These are phyloP conservation scores for Brachypalpus laphriformis DNA, from an alignment of 2,888 invertebrate species.

Conservation along the genomic window DNA sequence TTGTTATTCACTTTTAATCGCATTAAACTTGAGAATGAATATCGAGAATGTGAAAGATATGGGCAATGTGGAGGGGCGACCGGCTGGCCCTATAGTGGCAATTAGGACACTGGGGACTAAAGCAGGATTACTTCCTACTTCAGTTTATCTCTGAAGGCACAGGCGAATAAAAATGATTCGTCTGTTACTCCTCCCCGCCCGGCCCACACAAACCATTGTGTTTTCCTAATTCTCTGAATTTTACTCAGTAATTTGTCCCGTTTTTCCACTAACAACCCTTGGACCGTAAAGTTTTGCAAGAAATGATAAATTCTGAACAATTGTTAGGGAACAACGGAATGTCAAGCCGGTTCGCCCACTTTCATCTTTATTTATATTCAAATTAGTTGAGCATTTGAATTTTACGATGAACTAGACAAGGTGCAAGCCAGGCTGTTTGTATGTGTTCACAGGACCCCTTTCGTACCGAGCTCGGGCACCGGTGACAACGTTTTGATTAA, in stretches of 20 bases:
- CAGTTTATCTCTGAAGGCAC: not conserved
- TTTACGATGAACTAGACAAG: constrained; percentile 50
- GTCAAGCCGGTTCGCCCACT: constrained; percentile 40
- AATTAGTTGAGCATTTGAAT: constrained; percentile 67
- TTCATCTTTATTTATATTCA: constrained; percentile 67
- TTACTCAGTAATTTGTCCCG: constrained; percentile 44
- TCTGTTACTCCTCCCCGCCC: not conserved
- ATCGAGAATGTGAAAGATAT: constrained; percentile 24
- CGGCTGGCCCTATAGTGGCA: not conserved
- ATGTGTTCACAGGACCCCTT: not conserved
- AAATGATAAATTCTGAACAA: constrained; percentile 59
- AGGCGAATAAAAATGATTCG: not conserved
- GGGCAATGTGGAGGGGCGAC: not conserved
- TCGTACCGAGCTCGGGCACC: not conserved
- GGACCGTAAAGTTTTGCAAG: constrained; percentile 47
- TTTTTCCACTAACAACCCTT: constrained; percentile 30
- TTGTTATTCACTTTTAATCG: constrained; percentile 26
- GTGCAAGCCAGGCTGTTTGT: constrained; percentile 26
- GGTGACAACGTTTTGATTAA: constrained; percentile 41
- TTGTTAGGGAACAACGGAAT: constrained; percentile 48
- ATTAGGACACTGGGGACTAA: constrained; percentile 35
- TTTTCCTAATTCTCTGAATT: constrained; percentile 25
- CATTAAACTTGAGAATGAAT: constrained; percentile 38
- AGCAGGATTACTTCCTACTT: constrained; percentile 11
- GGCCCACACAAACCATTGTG: constrained; percentile 5